phyloP scores from a whole-genome alignment of 2,797 vertebrate species.

The Rousettus madagascariensis region DNA sequence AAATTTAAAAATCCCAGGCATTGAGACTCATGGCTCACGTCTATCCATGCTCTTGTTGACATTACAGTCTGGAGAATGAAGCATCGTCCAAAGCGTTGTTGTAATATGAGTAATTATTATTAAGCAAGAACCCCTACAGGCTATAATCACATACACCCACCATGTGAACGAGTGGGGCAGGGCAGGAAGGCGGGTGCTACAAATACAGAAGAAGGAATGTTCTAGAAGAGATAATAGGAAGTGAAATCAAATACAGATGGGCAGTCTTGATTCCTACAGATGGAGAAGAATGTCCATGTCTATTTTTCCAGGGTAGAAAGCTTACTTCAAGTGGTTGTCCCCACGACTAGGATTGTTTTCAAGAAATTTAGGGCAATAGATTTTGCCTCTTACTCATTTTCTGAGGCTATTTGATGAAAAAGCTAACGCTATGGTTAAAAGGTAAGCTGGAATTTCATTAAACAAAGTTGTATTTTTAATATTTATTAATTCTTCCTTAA shows the following conservation, averaged over 20 bases:
- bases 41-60: not conserved
- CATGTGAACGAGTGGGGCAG: not conserved
- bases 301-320: not conserved
- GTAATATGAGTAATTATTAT: slow-evolving; percentile 64
- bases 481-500: not conserved
- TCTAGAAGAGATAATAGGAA: slow-evolving; percentile 41
- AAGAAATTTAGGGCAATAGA: not conserved
- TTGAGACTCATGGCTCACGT: not conserved
- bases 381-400: slow-evolving; percentile 24
- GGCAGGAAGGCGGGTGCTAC: not conserved
- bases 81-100: not conserved
- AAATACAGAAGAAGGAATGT: slow-evolving; percentile 11
- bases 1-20: slow-evolving; percentile 45
- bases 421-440: not conserved
- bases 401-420: not conserved
- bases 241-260: not conserved
- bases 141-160: slow-evolving; percentile 49
- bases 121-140: slow-evolving; percentile 55
- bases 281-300: not conserved
- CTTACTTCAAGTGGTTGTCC: not conserved
- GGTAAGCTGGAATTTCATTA: slow-evolving; percentile 38
- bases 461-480: slow-evolving; percentile 30
- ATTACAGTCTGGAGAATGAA: not conserved
- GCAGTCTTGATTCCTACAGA: not conserved
- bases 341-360: not conserved